phyloP scores from a whole-genome alignment of 2,888 invertebrate species.

The Callimorpha dominula region DNA sequence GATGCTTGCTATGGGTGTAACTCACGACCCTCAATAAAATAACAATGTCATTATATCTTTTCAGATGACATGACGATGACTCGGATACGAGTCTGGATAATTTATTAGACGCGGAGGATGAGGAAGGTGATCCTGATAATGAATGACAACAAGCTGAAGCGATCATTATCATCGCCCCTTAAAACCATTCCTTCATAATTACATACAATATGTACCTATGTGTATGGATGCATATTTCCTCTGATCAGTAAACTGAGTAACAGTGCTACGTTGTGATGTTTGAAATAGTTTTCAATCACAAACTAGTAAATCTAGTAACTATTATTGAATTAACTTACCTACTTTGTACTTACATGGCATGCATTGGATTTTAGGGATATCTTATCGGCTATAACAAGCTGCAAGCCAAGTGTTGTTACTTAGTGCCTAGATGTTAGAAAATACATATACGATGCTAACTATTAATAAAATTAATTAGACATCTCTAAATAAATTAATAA shows the following conservation, averaged over 20 bases:
- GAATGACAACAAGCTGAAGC: conserved; percentile 72
- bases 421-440: conserved; percentile 38
- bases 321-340: not conserved
- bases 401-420: conserved; percentile 5
- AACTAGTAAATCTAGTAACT: not conserved
- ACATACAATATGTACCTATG: conserved; percentile 1
- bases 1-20: too few species aligned
- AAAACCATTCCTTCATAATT: conserved; percentile 21
- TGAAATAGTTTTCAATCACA: not conserved
- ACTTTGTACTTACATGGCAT: not conserved
- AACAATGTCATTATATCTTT: conserved; percentile 27
- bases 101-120: conserved; percentile 77
- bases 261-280: not conserved
- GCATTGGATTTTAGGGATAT: too few species aligned
- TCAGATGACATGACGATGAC: conserved; percentile 84
- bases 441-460: conserved; percentile 18
- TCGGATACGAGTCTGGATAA: conserved; percentile 86
- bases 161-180: conserved; percentile 68
- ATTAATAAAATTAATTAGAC: conserved; percentile 1
- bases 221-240: not conserved
- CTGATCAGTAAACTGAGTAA: not conserved
- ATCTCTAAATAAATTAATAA: not conserved
- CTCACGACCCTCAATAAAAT: too few species aligned
- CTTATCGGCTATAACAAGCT: not conserved
- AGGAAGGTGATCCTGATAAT: conserved; percentile 71